Evolutionary conservation across 1,140 invertebrate species (phyloP).

Genomic region (Macrobrachium rosenbergii): DNA sequence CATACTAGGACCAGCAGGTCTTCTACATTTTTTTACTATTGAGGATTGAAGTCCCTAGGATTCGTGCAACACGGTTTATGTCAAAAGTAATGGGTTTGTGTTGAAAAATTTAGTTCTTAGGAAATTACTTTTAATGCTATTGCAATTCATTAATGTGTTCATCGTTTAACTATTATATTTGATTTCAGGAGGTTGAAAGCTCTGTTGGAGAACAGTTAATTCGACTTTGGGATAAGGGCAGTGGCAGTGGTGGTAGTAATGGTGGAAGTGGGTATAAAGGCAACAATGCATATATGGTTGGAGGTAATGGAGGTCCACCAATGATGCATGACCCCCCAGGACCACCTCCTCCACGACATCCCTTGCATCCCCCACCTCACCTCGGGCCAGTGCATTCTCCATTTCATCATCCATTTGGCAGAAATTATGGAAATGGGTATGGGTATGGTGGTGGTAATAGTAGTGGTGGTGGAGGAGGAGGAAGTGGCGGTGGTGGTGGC

Average conservation of each 20-base stretch:
- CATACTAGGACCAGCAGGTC: no score
- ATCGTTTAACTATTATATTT: background rate
- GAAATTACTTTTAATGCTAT: background rate
- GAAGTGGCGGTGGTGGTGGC: constrained; percentile 29
- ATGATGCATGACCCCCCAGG: constrained; percentile 35
- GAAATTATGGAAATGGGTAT: constrained; percentile 36
- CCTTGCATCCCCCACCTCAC: constrained; percentile 47
- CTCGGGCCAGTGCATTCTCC: constrained; percentile 6
- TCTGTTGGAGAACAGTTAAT: constrained; percentile 71
- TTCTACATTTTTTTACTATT: no score
- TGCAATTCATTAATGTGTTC: background rate
- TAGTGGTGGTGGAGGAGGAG: background rate
- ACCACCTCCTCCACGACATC: constrained; percentile 43
- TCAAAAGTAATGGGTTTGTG: no score
- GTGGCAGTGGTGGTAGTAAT: constrained; percentile 13
- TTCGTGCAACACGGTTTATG: no score
- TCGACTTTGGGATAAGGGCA: constrained; percentile 71
- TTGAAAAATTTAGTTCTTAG: background rate
- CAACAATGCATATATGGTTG: background rate
- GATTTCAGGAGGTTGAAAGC: constrained; percentile 72
- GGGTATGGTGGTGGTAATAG: constrained; percentile 20
- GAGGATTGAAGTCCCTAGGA: no score
- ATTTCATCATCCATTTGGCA: constrained; percentile 35
- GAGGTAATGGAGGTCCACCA: constrained; percentile 4
- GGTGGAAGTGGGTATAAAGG: constrained; percentile 20